phyloP scores from a whole-genome alignment of 2,888 invertebrate species.

The Macrophya annulata region DNA sequence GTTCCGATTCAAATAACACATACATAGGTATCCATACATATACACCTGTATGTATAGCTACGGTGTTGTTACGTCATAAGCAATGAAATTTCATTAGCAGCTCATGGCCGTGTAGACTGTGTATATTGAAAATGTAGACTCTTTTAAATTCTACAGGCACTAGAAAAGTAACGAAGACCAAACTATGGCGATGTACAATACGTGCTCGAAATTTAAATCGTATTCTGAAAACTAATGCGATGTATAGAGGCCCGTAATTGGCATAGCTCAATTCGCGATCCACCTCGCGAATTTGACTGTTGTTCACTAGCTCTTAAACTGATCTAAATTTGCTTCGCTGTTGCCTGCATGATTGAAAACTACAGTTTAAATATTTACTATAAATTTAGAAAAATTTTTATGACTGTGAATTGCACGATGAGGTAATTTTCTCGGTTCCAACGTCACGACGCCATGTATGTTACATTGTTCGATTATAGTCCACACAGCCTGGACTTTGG shows the following conservation, averaged over 20 bases:
- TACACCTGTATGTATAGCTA: background rate
- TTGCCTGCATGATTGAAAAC: background rate
- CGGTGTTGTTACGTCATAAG: conserved; percentile 4
- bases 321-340: background rate
- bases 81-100: background rate
- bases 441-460: background rate
- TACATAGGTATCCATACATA: background rate
- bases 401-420: background rate
- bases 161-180: background rate
- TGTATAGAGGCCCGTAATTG: background rate
- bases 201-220: background rate
- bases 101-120: background rate
- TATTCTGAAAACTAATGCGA: background rate
- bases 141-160: background rate
- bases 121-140: background rate
- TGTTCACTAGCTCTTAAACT: background rate
- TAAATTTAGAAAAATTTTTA: background rate
- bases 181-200: background rate
- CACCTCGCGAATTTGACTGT: background rate
- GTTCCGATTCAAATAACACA: background rate
- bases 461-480: background rate
- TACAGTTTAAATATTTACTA: background rate
- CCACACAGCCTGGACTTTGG: background rate
- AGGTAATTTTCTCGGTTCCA: background rate
- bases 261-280: background rate